A percentile compares a stretch with the other conserved stretches of the same genome.
These are phyloP conservation scores for Blennius ocellaris DNA, from an alignment of 2,113 vertebrate species.

Conservation along the genomic window DNA sequence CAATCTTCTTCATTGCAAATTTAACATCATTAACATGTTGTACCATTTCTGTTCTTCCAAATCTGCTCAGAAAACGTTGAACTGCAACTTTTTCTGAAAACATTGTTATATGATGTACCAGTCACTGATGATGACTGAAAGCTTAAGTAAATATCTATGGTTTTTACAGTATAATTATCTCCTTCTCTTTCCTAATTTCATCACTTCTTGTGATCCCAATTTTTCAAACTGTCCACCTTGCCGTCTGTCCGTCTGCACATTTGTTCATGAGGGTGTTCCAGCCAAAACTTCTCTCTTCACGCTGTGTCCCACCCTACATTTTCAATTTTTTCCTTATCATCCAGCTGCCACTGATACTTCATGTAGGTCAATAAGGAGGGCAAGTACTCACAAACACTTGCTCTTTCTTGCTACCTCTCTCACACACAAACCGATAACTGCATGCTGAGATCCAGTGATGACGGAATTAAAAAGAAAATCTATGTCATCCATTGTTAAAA, in stretches of 20 bases:
- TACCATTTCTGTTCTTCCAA: not conserved
- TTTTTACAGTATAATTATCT: conserved; percentile 4
- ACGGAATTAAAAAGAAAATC: conserved; percentile 3
- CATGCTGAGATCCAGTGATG: not conserved
- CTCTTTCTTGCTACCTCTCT: not conserved
- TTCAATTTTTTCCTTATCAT: conserved; percentile 61
- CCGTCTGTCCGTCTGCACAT: conserved; percentile 15
- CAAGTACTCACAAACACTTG: conserved; percentile 53
- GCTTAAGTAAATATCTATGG: not conserved
- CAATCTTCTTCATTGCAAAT: not conserved
- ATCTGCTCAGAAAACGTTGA: no score
- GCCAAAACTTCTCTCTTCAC: conserved; percentile 42
- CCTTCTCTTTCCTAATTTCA: not conserved
- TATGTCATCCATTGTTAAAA: not conserved
- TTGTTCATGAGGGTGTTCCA: conserved; percentile 14
- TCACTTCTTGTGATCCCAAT: not conserved
- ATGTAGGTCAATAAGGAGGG: conserved; percentile 85
- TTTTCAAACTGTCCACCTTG: not conserved
- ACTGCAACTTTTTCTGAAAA: not conserved
- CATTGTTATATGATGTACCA: not conserved
- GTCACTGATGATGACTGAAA: not conserved
- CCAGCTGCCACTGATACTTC: conserved; percentile 67
- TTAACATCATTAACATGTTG: conserved; percentile 1
- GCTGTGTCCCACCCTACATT: conserved; percentile 56
- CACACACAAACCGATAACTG: not conserved